A percentile compares a stretch with the other conserved stretches of the same genome.
Conservation (phyloP, 1,140 invertebrate genomes). For the Micrasema longulum region DNA sequence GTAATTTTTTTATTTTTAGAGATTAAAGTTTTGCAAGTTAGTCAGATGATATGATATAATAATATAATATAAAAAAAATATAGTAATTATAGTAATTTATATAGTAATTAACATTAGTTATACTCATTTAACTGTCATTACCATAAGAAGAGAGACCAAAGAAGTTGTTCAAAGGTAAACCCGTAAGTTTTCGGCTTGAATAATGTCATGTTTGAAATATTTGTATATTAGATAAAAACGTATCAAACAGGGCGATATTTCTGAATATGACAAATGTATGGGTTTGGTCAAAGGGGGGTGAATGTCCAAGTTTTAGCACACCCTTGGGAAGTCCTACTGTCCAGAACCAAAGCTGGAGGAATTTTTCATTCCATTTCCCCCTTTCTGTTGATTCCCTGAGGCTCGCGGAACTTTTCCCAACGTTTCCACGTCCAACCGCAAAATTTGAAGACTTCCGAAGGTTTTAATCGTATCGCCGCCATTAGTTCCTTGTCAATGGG, state of each 20-base stretch:
- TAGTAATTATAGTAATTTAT: too few species aligned
- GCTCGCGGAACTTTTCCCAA: slow-evolving; percentile 32
- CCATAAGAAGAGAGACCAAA: too few species aligned
- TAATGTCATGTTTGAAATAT: too few species aligned
- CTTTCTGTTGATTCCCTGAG: slow-evolving; percentile 41
- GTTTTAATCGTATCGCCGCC: slow-evolving; percentile 38
- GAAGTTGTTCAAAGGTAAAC: too few species aligned
- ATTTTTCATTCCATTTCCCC: slow-evolving; percentile 53
- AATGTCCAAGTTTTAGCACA: slow-evolving; percentile 48
- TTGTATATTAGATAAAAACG: slow-evolving; percentile 7
- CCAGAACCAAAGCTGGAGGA: slow-evolving; percentile 45
- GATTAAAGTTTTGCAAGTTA: too few species aligned
- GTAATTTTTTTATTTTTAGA: too few species aligned
- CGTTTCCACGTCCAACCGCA: slow-evolving; percentile 33
- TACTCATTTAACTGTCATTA: too few species aligned
- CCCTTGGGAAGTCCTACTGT: slow-evolving; percentile 49
- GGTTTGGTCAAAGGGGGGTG: slow-evolving; percentile 47
- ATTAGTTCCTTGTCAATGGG: slow-evolving; percentile 32
- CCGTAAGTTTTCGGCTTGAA: too few species aligned
- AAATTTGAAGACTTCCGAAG: slow-evolving; percentile 30
- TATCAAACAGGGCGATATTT: slow-evolving; percentile 33
- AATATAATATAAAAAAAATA: too few species aligned
- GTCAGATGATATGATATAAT: too few species aligned
- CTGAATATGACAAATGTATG: slow-evolving; percentile 53
- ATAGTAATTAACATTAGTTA: too few species aligned